Percentiles rank a stretch among this genome's conserved stretches.
Evolutionary conservation across 1,140 invertebrate genomes (phyloP).

Genomic region (Centruroides sculpturatus): DNA sequence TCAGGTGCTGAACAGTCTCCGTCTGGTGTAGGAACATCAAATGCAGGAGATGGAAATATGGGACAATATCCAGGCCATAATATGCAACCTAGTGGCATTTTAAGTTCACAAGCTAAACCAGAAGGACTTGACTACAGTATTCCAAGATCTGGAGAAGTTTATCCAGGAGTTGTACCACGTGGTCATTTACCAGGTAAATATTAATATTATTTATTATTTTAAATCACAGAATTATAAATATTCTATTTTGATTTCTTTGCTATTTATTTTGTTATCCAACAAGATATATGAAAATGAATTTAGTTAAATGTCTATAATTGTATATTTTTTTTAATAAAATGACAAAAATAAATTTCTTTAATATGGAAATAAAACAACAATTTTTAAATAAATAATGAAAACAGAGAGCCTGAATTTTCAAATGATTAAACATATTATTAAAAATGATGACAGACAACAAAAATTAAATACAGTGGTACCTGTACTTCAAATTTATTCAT

Average conservation of each 20-base stretch:
- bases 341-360: too few relatives aligned
- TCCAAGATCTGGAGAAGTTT: conserved; percentile 38
- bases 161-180: conserved; percentile 35
- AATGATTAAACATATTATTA: too few relatives aligned
- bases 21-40: background rate
- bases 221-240: background rate
- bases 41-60: conserved; percentile 5
- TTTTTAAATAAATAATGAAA: too few relatives aligned
- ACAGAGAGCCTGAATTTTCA: too few relatives aligned
- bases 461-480: too few relatives aligned
- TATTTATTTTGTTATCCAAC: background rate
- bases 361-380: too few relatives aligned
- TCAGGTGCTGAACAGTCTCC: conserved; percentile 8
- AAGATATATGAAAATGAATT: too few relatives aligned
- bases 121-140: conserved; percentile 51
- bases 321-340: too few relatives aligned
- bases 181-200: conserved; percentile 10
- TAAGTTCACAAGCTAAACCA: conserved; percentile 21
- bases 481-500: too few relatives aligned
- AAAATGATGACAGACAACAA: too few relatives aligned
- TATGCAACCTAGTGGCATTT: conserved; percentile 15
- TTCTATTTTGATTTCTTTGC: background rate
- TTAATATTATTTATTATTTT: background rate
- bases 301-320: too few relatives aligned
- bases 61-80: conserved; percentile 15